Percentiles rank a stretch among this genome's conserved stretches.
Conservation (phyloP, 92 coral and sea anemone species). For the Actinostola sp. region DNA sequence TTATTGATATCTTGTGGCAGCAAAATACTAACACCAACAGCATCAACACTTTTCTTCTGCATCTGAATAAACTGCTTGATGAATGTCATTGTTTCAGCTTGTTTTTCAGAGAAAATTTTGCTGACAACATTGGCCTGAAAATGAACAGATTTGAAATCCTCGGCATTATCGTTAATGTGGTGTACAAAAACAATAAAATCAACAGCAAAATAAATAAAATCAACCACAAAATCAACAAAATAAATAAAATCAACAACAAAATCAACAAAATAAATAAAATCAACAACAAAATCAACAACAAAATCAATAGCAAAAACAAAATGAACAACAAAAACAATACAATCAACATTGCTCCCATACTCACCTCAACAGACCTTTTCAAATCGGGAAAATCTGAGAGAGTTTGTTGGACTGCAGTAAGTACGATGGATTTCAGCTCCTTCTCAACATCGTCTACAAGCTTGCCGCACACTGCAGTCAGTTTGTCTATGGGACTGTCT, state of each 20-base stretch:
- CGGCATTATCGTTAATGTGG: no score
- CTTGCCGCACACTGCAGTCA: conserved; percentile 41
- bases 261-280: no score
- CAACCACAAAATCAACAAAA: no score
- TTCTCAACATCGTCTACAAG: conserved; percentile 58
- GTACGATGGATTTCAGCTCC: conserved; percentile 58
- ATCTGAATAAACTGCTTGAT: conserved; percentile 68
- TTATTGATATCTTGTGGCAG: conserved; percentile 50
- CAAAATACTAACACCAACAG: conserved; percentile 43
- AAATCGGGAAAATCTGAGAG: conserved; percentile 55
- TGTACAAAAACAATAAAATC: no score
- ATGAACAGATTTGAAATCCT: no score
- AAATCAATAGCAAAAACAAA: no score
- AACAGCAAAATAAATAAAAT: no score
- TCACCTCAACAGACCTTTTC: conserved; percentile 53
- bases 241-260: no score
- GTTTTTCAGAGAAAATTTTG: conserved; percentile 55
- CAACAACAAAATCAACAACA: no score
- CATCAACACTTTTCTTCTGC: conserved; percentile 75
- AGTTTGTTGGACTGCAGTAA: conserved; percentile 35
- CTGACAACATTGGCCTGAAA: conserved; percentile 42
- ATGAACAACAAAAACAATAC: no score
- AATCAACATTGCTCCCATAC: background rate
- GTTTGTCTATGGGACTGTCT: conserved; percentile 58
- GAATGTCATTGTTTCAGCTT: conserved; percentile 55